Base-by-base conservation (phyloP, 2,888 invertebrate genomes). In the Caradrina kadenii region DNA sequence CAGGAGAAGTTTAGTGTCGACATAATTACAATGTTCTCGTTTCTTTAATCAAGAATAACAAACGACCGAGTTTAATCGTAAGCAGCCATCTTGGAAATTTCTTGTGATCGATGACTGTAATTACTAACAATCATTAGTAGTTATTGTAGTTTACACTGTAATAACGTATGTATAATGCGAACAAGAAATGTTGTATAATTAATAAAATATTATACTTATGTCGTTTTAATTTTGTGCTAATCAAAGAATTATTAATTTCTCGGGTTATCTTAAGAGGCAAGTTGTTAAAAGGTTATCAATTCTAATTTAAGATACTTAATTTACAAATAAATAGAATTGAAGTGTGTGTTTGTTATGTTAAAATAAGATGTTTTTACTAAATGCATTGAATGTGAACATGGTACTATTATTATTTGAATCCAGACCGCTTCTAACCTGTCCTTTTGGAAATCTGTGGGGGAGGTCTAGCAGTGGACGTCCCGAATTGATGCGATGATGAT, bases 71-170 rank as follows among this genome's bases (percentile, higher is more conserved):
- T 76, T 64, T 67, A 72, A 80, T 80, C 55, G 63, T 54, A 26
- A 56, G 76, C 67, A 66, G 8, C 60, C 56, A 80, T 76, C 80
- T 79, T 76, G 77, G 72, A 72, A 76, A 62, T 80, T 63, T 49
- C 69, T 62, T 53, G 42, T 76, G 80, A 79, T 76, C 76, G 80
- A 80, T 72, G 61, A 26, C 26, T 26, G 15, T 67, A 80, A 80
- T 76, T 79, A 71, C 54, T 45, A 65, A 67, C 54, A 60, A 56
- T 61, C 68, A 62, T 80, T 80, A 69, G 64, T 54, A 61, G 52
- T 71, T 75, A 66, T 60, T 55, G 59, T 15, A 26, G 50, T 60
- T 54, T 48, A 69, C 55, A 60, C 21, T 69, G 22, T 45, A 65
- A 65, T 75, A 68, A 54, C 39, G 22, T 54, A 54, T 62, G 26